Evolutionary conservation across 2,113 vertebrate genomes (phyloP).

Genomic region (Cynoglossus semilaevis): DNA sequence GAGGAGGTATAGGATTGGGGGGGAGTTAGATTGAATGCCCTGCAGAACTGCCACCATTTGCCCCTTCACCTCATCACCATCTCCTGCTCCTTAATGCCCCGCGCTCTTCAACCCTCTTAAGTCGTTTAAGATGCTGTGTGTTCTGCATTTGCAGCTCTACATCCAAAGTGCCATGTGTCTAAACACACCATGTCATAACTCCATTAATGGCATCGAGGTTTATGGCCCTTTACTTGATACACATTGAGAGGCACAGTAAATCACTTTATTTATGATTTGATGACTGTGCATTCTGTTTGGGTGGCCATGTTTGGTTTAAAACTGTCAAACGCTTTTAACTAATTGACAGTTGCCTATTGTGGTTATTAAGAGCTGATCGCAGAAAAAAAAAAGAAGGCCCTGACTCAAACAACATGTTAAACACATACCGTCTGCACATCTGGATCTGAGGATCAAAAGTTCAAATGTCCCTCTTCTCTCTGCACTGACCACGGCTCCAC

Average conservation of each 20-base stretch:
- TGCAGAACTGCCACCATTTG: conserved; percentile 41
- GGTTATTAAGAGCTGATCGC: conserved; percentile 21
- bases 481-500: conserved; percentile 52
- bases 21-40: not conserved
- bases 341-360: conserved; percentile 31
- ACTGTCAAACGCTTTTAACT: conserved; percentile 19
- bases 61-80: conserved; percentile 11
- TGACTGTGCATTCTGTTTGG: conserved; percentile 33
- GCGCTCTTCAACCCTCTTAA: conserved; percentile 16
- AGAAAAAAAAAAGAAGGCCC: conserved; percentile 12
- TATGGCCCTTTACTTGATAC: conserved; percentile 11
- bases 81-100: conserved; percentile 20
- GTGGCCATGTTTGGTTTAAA: conserved; percentile 38
- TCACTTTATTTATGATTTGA: conserved; percentile 12
- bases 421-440: conserved; percentile 25
- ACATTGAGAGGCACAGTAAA: conserved; percentile 23
- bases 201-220: conserved; percentile 10
- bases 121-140: conserved; percentile 36
- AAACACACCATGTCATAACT: conserved; percentile 16
- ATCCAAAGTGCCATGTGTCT: conserved; percentile 9
- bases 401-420: conserved; percentile 16
- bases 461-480: conserved; percentile 44
- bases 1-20: conserved; percentile 4
- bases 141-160: conserved; percentile 11
- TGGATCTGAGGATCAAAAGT: conserved; percentile 47